A percentile compares a stretch with the other conserved stretches of the same genome.
Evolutionary conservation across 2,888 invertebrate genomes (phyloP).

Genomic region (Epinotia nisella): DNA sequence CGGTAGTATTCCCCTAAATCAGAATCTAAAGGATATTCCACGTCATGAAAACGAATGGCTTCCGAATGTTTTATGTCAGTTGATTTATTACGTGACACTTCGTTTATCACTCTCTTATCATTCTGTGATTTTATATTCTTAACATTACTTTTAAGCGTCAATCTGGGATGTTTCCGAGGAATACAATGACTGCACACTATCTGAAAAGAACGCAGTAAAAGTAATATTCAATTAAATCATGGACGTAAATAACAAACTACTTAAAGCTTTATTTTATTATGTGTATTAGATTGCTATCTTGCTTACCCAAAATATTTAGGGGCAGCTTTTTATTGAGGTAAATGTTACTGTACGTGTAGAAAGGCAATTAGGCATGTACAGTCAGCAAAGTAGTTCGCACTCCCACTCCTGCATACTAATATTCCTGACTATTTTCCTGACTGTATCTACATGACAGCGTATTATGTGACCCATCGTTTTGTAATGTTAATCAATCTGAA

Average conservation of each 20-base stretch:
- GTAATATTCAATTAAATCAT: neutral
- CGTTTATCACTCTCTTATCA: neutral
- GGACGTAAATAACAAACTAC: too few relatives aligned
- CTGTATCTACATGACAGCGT: neutral
- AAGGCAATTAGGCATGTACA: too few relatives aligned
- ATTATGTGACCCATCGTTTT: neutral
- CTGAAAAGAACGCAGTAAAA: constrained; percentile 54
- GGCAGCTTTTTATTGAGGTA: neutral
- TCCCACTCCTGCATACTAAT: neutral
- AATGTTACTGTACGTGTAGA: too few relatives aligned
- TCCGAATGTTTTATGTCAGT: constrained; percentile 35
- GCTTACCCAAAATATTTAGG: constrained; percentile 7
- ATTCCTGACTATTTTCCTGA: neutral
- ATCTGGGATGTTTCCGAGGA: constrained; percentile 50
- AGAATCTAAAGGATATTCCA: constrained; percentile 53
- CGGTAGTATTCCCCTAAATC: constrained; percentile 7
- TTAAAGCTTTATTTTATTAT: too few relatives aligned
- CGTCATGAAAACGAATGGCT: constrained; percentile 62
- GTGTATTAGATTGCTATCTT: neutral
- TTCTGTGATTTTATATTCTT: neutral
- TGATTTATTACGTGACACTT: neutral
- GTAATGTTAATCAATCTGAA: neutral
- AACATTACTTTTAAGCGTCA: constrained; percentile 43
- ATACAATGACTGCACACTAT: constrained; percentile 54
- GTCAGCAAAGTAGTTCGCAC: too few relatives aligned